Evolutionary conservation across 2,797 vertebrate species (phyloP), one percentile per base, ranked within the genome.

Genomic region (Yasuhikotakia modesta): DNA sequence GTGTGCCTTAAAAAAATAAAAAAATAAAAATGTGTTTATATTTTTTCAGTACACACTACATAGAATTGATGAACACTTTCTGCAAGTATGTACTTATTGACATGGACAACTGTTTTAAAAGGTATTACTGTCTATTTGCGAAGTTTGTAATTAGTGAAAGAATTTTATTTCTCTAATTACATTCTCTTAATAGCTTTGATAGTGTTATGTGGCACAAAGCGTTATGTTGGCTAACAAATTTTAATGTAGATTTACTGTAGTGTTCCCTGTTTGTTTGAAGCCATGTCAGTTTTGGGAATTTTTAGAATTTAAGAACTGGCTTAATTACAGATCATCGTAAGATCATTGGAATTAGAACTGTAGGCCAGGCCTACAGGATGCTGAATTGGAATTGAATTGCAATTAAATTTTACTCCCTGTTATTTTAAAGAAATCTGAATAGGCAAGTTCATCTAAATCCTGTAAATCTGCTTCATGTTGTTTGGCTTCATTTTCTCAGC

Each of bases 1-100:
- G 27, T 77, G 74, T 68, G 53, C 13, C 13, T 68, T 67, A 52
- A 46, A 68, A 58, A 57, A 76, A 61, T 35, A 77, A 35, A 50
- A 70, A 69, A 48, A 55, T 69, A 27, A 69, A n/a, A n/a, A n/a
- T n/a, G n/a, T n/a, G n/a, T n/a, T n/a, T n/a, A n/a, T n/a, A n/a
- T n/a, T n/a, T n/a, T n/a, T n/a, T n/a, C n/a, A n/a, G n/a, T n/a
- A n/a, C n/a, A 61, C 43, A 76, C 48, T 45, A 57, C 39, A 50
- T 17, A 58, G 17, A 57, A 58, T 5, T 5, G 48, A 60, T 48
- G 32, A 46, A 60, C 16, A 2, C 5, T 75, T 17, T 32, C 32
- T 57, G 11, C 63, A 45, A 30, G 24, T 12, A 53, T 64, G 19
- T 52, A 57, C 2, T 66, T 3, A 66, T 52, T 57, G 35, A n/a